Base-by-base conservation (phyloP, 2,797 vertebrate species). In the Platyrinchus mystaceus region DNA sequence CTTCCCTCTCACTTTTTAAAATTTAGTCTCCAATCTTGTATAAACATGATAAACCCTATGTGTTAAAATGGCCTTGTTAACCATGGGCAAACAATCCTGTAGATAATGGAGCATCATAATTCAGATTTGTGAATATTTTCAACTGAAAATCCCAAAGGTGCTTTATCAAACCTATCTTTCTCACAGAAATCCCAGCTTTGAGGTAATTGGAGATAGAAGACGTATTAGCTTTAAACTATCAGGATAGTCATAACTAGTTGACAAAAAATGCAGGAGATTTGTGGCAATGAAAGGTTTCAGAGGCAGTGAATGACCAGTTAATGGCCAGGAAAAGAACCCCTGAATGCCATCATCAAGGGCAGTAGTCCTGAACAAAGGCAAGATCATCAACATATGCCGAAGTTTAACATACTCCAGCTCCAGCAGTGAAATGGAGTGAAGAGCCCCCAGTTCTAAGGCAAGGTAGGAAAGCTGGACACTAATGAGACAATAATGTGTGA, bases 221-320 rank as follows among this genome's bases (percentile, higher is more conserved):
- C 11, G 58, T 83, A 80, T 19, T 55, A 66, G 69, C 19, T 37
- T 32, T 52, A 39, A 91, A 82, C 14, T 55, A 89, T 19, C 10
- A 55, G 80, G 47, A 52, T 2, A 70, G 13, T 62, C 32, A 32
- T 37, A 87, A 18, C 16, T 74, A 70, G 28, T 34, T 52, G 32
- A 83, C 46, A 82, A 69, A 87, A 89, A 96, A 87, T 44, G n/a
- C 36, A 73, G 39, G 46, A 91, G 43, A 56, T 70, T 26, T 63
- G 16, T 44, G 80, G 90, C 69, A 81, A 70, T 24, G 16, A 70
- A 87, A 85, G 1, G 6, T 67, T 93, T 34, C 30, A 90, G 37
- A 76, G 52, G 17, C 37, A 63, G 32, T 17, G 56, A 83, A 77
- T 60, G 26, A 84, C 8, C 62, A 74, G 55, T 27, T 53, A 87